phyloP scores from a whole-genome alignment of 2,797 vertebrate genomes.

The Alectoris magna region DNA sequence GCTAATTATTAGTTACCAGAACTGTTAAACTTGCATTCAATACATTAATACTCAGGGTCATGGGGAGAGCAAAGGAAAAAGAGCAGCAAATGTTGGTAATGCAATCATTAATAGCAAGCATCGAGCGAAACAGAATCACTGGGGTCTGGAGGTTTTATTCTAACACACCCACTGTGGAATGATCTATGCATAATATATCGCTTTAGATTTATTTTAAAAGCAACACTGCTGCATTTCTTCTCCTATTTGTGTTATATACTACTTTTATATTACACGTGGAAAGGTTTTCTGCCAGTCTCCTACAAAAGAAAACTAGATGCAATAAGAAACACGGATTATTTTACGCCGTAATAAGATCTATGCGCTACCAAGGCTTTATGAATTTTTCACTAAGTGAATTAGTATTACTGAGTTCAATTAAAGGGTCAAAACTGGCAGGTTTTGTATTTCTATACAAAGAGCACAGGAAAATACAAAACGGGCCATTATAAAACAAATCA shows the following conservation, averaged over 20 bases:
- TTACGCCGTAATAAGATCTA: background rate
- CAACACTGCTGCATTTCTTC: constrained; percentile 9
- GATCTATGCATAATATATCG: background rate
- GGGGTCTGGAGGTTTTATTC: background rate
- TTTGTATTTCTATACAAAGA: background rate
- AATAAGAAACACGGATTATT: background rate
- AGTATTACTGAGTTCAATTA: background rate
- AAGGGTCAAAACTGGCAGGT: background rate
- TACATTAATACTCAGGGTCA: constrained; percentile 37
- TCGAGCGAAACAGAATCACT: constrained; percentile 37
- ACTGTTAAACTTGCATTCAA: constrained; percentile 35
- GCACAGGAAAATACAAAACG: background rate
- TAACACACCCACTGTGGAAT: constrained; percentile 2
- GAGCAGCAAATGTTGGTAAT: constrained; percentile 45
- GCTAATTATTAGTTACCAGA: constrained; percentile 56
- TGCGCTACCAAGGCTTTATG: background rate
- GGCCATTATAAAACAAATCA: background rate
- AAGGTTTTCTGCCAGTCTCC: constrained; percentile 3
- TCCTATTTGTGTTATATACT: background rate
- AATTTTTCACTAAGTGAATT: constrained; percentile 13
- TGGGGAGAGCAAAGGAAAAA: constrained; percentile 43
- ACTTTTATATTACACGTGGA: constrained; percentile 29
- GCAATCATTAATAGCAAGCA: constrained; percentile 46
- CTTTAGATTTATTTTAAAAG: constrained; percentile 38
- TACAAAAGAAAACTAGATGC: background rate